These are phyloP conservation scores for Scaptomyza montana DNA, from an alignment of 1,140 invertebrate species.

Conservation along the genomic window DNA sequence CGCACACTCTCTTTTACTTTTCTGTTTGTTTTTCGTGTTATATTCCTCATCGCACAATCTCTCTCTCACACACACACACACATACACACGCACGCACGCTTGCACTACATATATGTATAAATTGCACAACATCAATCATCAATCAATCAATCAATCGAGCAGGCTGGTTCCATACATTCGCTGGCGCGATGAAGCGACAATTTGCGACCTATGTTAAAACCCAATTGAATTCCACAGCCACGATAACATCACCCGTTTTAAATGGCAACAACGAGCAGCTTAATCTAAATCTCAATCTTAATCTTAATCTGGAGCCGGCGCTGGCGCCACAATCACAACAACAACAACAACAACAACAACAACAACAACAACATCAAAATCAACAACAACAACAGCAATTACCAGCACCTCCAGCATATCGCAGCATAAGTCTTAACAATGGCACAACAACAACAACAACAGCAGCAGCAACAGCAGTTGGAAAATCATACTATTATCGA, in stretches of 20 bases:
- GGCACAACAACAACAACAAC: constrained; percentile 53
- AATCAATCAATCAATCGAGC: constrained; percentile 41
- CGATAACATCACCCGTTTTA: constrained; percentile 57
- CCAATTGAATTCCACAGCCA: constrained; percentile 85
- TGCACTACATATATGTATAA: constrained; percentile 4
- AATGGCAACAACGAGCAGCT: constrained; percentile 58
- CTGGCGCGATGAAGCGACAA: constrained; percentile 87
- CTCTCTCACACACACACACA: constrained; percentile 23
- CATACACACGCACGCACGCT: constrained; percentile 31
- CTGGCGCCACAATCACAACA: constrained; percentile 15
- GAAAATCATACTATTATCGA: constrained; percentile 73
- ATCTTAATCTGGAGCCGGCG: constrained; percentile 12
- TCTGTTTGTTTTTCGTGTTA: constrained; percentile 36
- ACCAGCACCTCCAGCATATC: constrained; percentile 73
- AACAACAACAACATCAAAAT: constrained; percentile 24
- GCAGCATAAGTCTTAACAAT: constrained; percentile 55
- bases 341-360: constrained; percentile 19
- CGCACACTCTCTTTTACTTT: constrained; percentile 28
- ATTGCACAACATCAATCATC: constrained; percentile 13
- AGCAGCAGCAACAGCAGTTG: constrained; percentile 38
- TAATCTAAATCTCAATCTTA: constrained; percentile 20
- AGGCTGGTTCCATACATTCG: constrained; percentile 87
- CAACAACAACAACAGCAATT: constrained; percentile 27
- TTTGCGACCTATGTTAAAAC: constrained; percentile 92
- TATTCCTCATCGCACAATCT: neutral